Evolutionary conservation across 2,888 invertebrate genomes (phyloP).

Genomic region (Ommatoiulus sabulosus): DNA sequence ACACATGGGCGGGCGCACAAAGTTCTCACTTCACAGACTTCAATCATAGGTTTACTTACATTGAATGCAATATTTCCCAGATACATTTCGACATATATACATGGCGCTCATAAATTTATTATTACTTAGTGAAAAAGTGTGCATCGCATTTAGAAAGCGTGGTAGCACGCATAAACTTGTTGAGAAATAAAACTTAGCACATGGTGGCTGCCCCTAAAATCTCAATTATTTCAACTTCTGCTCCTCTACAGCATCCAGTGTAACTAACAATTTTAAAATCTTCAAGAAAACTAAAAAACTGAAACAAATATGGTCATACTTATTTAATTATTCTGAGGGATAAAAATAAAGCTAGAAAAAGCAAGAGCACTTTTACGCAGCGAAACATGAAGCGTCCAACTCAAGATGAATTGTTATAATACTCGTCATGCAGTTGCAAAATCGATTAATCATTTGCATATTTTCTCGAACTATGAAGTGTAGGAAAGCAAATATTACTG

Average conservation of each 20-base stretch:
- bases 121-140: neutral
- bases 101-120: neutral
- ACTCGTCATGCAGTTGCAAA: neutral
- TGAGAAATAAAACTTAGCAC: no score
- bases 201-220: no score
- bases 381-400: neutral
- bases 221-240: no score
- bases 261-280: no score
- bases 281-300: no score
- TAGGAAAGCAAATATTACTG: neutral
- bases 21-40: constrained; percentile 42
- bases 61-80: neutral
- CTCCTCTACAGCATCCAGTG: no score
- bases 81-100: neutral
- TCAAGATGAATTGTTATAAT: neutral
- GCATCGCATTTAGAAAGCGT: neutral
- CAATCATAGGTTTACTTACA: constrained; percentile 30
- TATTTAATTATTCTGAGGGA: no score
- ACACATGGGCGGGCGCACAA: constrained; percentile 41
- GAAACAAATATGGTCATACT: no score
- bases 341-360: no score
- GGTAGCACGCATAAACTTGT: neutral
- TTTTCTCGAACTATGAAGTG: neutral
- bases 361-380: neutral
- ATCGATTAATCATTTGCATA: neutral